phyloP scores from a whole-genome alignment of 2,797 vertebrate species.

The Diceros bicornis region DNA sequence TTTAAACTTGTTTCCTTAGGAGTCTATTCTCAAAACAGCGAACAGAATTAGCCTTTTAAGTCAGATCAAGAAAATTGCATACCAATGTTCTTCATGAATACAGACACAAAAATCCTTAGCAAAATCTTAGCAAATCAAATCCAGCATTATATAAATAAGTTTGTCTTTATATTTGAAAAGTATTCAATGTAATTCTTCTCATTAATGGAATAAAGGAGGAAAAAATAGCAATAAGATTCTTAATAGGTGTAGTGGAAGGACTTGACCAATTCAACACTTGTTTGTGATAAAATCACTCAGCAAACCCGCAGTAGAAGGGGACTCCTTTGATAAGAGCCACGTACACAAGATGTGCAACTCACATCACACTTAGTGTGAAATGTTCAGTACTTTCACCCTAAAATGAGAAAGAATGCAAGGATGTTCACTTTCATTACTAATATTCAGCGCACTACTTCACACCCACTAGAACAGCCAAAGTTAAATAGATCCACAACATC shows the following conservation, averaged over 20 bases:
- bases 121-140: background rate
- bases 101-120: background rate
- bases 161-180: background rate
- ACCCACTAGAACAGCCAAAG: background rate
- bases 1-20: background rate
- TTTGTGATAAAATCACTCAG: background rate
- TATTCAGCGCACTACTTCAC: background rate
- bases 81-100: background rate
- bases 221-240: too few relatives aligned
- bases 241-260: too few relatives aligned
- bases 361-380: background rate
- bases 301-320: background rate
- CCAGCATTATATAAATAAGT: too few relatives aligned
- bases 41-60: background rate
- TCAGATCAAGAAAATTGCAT: background rate
- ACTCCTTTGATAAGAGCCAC: background rate
- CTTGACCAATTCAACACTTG: too few relatives aligned
- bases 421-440: accelerated
- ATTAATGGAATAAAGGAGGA: background rate
- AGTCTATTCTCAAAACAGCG: background rate
- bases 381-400: background rate
- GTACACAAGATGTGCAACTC: background rate
- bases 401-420: background rate
- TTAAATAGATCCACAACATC: background rate
- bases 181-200: background rate